Evolutionary conservation across 1,140 invertebrate species (phyloP), one percentile per base, ranked within the genome.

Genomic region (Manduca sexta): DNA sequence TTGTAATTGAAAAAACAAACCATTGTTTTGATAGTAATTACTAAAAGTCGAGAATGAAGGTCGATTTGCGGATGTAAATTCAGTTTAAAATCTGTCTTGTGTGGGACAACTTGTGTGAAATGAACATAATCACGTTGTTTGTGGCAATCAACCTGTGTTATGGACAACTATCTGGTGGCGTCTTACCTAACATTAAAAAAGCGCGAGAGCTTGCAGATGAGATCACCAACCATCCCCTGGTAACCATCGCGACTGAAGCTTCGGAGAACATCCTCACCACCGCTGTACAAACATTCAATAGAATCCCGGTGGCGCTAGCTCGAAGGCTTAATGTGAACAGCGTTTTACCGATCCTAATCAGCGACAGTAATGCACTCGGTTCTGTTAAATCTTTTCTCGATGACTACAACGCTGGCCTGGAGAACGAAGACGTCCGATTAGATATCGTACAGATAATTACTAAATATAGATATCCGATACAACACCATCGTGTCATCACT

Each of bases 401-500:
- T 10, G 40, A 43, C 41, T 52, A 21, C 13, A 30, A 30, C 7
- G 16, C 7, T 21, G 49, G 18, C 12, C 37, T 48, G 1, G 3
- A n/a, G 3, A 71, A 68, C 26, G 63, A 71, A 41, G 69, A 71
- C 42, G 56, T 45, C 1, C 14, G 1, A 2, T 31, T 57, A 3
- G 60, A 18, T 17, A 63, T 76, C 16, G 52, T 29, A 13, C 34
- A 63, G n/a, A 63, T 80, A 0, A 51, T 69, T 1, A 5, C 18
- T 1, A 77, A 77, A 49, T 75, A 80, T 49, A 68, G 66, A 6
- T 59, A 60, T 50, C 34, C 54, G 1, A 40, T 75, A 10, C 62
- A 77, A 52, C 39, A 41, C 6, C 68, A 80, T 39, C 11, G 46
- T 18, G 64, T 74, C 0, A 5, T 42, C 5, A 77, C 76, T 3